Percentiles rank a stretch among this genome's conserved stretches.
Conservation (phyloP, 2,797 vertebrate genomes). For the Anniella stebbinsi region DNA sequence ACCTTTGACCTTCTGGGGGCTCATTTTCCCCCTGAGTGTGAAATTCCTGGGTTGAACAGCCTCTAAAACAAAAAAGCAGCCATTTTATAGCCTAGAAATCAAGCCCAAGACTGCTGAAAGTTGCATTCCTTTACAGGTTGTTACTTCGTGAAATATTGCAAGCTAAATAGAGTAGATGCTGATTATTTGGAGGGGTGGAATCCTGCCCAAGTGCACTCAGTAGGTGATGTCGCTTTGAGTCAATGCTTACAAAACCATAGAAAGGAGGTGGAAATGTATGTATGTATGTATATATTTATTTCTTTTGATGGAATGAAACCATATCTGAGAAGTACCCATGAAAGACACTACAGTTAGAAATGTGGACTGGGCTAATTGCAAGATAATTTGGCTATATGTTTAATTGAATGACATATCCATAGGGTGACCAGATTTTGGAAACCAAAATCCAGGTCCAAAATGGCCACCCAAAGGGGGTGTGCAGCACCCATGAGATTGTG, state of each 20-base stretch:
- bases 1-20: background rate
- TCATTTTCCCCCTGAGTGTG: no score
- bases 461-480: no score
- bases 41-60: background rate
- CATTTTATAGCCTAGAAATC: background rate
- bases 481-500: no score
- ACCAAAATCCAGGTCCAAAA: no score
- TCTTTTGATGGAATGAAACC: no score
- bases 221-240: conserved; percentile 7
- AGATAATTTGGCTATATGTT: background rate
- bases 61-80: background rate
- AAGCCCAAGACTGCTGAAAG: background rate
- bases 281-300: no score
- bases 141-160: background rate
- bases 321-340: background rate
- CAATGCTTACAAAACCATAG: background rate
- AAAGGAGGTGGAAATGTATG: background rate
- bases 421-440: no score
- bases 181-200: background rate
- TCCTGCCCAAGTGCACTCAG: background rate
- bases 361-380: no score
- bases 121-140: background rate
- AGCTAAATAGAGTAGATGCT: background rate
- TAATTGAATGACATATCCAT: background rate
- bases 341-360: background rate